Evolutionary conservation across 2,113 vertebrate genomes (phyloP).

Genomic region (Synodontis membranacea): DNA sequence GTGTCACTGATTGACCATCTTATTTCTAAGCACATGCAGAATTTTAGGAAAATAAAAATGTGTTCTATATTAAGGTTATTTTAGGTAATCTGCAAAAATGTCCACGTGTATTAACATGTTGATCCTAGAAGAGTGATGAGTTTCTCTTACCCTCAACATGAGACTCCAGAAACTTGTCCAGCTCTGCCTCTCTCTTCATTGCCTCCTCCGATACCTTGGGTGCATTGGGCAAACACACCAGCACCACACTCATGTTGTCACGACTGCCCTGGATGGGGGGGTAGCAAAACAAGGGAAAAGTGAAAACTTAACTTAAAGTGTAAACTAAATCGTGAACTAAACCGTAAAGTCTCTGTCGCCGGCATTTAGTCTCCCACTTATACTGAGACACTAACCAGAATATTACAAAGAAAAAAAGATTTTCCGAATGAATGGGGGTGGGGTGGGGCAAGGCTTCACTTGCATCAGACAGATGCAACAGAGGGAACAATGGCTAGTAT

Average conservation of each 20-base stretch:
- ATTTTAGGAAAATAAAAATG: background rate
- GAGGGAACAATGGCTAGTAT: background rate
- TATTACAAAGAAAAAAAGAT: background rate
- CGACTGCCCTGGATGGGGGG: conserved; percentile 84
- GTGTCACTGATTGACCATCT: background rate
- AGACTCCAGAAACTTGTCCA: conserved; percentile 96
- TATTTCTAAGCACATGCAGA: background rate
- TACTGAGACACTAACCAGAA: conserved; percentile 33
- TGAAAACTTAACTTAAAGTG: background rate
- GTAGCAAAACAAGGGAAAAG: background rate
- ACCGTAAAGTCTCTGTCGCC: conserved; percentile 15
- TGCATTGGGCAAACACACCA: conserved; percentile 95
- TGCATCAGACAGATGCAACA: background rate
- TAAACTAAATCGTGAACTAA: too few relatives aligned
- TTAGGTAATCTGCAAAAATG: background rate
- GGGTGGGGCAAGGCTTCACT: background rate
- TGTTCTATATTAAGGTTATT: background rate
- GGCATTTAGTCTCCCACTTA: conserved; percentile 25
- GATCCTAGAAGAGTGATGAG: background rate
- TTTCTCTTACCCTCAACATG: conserved; percentile 88
- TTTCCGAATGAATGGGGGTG: background rate
- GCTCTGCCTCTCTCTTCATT: conserved; percentile 89
- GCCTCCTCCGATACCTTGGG: conserved; percentile 96
- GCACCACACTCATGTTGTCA: conserved; percentile 99
- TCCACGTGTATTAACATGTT: background rate